Evolutionary conservation across 2,797 vertebrate genomes (phyloP), one percentile per base, ranked within the genome.

Genomic region (Pangasius djambal): DNA sequence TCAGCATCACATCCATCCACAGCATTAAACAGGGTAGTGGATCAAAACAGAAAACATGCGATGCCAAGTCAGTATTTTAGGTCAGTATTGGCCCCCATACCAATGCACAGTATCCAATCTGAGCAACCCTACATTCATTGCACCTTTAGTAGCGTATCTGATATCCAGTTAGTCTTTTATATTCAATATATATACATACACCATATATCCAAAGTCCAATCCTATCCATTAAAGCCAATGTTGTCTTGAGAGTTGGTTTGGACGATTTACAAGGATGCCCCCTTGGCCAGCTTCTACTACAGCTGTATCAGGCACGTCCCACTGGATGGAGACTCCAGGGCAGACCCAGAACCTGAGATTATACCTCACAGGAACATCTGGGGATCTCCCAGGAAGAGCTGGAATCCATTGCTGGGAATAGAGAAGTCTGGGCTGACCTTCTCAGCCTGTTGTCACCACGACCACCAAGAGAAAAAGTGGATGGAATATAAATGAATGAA

Each of bases 361-460:
- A 57, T 9, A 57, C 20, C 52, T 31, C 50, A 61, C 10, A 65
- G 40, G 59, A 48, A 48, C 59, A 83, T 83, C 82, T 83, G 40
- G 28, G 34, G 20, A 82, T 25, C 18, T 61, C 22, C 57, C 31
- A 59, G 10, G 55, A 82, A 50, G 82, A 65, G 16, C 59, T 48
- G 40, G 61, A 83, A n/a, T 83, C 22, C 61, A 67, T 84, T 61
- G 40, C 13, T 65, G 61, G 61, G 40, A 84, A 67, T 2, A 10
- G 6, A 28, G 40, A 83, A 65, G 61, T 67, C 82, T 65, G 61
- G 28, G 61, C 1, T 84, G 82, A 84, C 82, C 28, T 50, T 83
- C 28, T 0, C 16, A 50, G 40, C 3, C 7, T 67, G 59, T 48
- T 83, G 16, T 40, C 59, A n/a, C 22, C 22, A 65, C 1, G 0